These are phyloP conservation scores for Diorhabda carinulata DNA, from an alignment of 1,140 invertebrate genomes.

Conservation along the genomic window DNA sequence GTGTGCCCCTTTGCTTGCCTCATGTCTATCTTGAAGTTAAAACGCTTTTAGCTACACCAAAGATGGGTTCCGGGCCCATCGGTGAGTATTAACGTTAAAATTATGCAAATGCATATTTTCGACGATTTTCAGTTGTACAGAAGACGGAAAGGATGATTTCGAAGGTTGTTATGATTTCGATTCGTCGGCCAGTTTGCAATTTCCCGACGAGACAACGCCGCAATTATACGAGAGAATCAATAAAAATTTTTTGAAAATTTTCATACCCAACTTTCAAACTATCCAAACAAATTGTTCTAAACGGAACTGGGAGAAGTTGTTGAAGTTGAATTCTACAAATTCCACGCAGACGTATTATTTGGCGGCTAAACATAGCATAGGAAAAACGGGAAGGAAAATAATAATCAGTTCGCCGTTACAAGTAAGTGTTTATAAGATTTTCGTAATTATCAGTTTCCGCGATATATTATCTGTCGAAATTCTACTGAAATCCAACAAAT, in stretches of 20 bases:
- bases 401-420: conserved; percentile 70
- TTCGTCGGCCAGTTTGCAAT: conserved; percentile 44
- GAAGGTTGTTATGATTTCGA: conserved; percentile 40
- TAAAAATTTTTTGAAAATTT: conserved; percentile 60
- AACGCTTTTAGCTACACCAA: too few species aligned
- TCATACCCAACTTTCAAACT: conserved; percentile 63
- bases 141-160: conserved; percentile 29
- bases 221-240: conserved; percentile 57
- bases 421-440: conserved; percentile 49
- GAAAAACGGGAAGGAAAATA: conserved; percentile 39
- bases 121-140: conserved; percentile 12
- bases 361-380: conserved; percentile 39
- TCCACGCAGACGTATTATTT: conserved; percentile 35
- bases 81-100: too few species aligned
- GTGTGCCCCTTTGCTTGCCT: too few species aligned
- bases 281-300: conserved; percentile 68
- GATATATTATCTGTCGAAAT: too few species aligned
- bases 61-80: too few species aligned
- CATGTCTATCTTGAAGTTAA: too few species aligned
- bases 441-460: too few species aligned
- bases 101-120: neutral
- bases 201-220: conserved; percentile 53
- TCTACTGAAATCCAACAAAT: too few species aligned
- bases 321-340: conserved; percentile 51
- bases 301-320: conserved; percentile 64